Percentiles rank a stretch among this genome's conserved stretches.
Conservation (phyloP, 2,797 vertebrate genomes). For the Oreonectes daqikongensis region DNA sequence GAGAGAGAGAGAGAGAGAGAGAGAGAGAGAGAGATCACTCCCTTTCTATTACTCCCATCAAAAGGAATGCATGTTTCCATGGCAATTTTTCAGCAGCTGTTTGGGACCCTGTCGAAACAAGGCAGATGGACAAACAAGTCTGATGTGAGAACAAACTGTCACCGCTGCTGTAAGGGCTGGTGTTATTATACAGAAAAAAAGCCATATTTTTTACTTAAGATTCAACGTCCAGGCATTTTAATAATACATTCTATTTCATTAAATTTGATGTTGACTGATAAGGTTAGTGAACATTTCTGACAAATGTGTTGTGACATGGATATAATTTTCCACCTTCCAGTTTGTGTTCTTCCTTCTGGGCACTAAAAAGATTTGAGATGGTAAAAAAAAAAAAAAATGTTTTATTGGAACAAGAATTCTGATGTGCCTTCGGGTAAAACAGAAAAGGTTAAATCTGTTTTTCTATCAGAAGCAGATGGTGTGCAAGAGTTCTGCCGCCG, state of each 20-base stretch:
- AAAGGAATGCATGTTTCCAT: slow-evolving; percentile 89
- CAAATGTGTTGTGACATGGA: background rate
- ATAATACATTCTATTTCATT: background rate
- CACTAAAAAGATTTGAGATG: background rate
- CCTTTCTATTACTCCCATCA: slow-evolving; percentile 79
- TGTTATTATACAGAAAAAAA: slow-evolving; percentile 7
- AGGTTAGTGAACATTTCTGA: background rate
- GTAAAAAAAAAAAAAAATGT: background rate
- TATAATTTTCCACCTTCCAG: slow-evolving; percentile 1
- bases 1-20: slow-evolving; percentile 13
- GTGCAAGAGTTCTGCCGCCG: background rate
- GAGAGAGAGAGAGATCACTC: slow-evolving; percentile 37
- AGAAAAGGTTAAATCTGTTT: slow-evolving; percentile 9
- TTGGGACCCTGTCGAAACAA: slow-evolving; percentile 55
- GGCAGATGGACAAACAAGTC: slow-evolving; percentile 62
- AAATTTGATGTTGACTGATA: background rate
- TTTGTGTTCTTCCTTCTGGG: background rate
- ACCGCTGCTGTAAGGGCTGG: slow-evolving; percentile 43
- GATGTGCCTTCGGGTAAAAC: slow-evolving; percentile 6
- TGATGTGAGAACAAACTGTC: slow-evolving; percentile 44
- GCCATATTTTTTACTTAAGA: background rate
- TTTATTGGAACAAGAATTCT: slow-evolving; percentile 11
- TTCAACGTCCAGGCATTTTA: background rate
- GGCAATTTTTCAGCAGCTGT: slow-evolving; percentile 76
- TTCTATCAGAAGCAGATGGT: slow-evolving; percentile 1